These are phyloP conservation scores for Micropoecilia bifurca DNA, from an alignment of 2,797 vertebrate genomes.

Conservation along the genomic window DNA sequence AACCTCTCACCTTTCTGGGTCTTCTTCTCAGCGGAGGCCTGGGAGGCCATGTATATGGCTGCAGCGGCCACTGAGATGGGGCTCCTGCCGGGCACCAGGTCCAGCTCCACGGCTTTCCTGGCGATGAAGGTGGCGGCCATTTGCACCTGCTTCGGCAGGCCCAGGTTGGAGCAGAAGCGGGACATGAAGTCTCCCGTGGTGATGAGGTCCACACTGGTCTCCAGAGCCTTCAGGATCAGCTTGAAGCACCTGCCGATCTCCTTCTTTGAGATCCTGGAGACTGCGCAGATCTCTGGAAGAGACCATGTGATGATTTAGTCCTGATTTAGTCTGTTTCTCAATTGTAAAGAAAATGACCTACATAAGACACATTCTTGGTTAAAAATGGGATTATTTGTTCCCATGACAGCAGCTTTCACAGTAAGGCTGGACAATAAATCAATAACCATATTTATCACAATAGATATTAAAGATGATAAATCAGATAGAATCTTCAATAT, in stretches of 20 bases:
- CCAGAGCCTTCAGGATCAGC: conserved; percentile 92
- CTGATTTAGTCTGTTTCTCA: not conserved
- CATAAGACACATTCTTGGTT: not conserved
- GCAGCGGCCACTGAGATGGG: conserved; percentile 98
- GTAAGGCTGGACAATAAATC: not conserved
- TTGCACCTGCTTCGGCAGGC: conserved; percentile 97
- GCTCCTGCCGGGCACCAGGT: conserved; percentile 96
- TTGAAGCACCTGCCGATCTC: conserved; percentile 98
- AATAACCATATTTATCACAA: too few relatives aligned
- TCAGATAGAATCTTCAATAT: too few relatives aligned
- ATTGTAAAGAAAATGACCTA: not conserved
- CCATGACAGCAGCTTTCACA: not conserved
- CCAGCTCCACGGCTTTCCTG: conserved; percentile 94
- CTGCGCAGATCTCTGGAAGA: conserved; percentile 93
- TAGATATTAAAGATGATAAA: too few relatives aligned
- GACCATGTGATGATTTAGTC: not conserved
- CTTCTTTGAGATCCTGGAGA: conserved; percentile 98
- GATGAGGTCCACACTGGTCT: conserved; percentile 98
- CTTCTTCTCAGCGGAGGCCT: conserved; percentile 97
- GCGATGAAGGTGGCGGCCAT: conserved; percentile 98
- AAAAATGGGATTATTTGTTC: not conserved
- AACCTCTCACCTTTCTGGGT: conserved; percentile 92
- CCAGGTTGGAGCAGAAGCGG: conserved; percentile 93
- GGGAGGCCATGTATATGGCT: conserved; percentile 99
- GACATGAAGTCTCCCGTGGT: conserved; percentile 99